phyloP scores from a whole-genome alignment of 2,797 vertebrate species.

The Rhodeus uyekii region DNA sequence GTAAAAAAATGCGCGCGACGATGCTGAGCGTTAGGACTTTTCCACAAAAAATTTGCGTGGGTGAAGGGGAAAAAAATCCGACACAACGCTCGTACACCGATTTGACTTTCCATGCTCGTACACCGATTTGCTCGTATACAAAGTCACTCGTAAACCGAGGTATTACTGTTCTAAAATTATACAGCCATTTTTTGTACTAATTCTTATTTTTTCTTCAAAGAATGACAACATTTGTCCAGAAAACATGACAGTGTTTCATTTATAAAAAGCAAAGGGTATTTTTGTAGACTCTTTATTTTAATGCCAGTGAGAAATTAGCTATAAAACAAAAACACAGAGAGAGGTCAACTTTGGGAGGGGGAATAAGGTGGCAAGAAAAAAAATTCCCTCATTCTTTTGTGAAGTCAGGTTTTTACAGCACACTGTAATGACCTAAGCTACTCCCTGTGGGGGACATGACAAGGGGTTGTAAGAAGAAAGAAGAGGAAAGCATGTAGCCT shows the following conservation, averaged over 20 bases:
- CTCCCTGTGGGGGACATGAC: constrained; percentile 63
- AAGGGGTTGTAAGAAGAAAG: constrained; percentile 40
- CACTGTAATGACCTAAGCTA: constrained; percentile 75
- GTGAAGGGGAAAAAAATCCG: no score
- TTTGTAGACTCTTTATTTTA: constrained; percentile 63
- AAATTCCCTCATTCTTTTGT: no score
- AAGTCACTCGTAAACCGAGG: no score
- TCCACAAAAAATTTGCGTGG: no score
- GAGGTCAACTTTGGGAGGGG: constrained; percentile 66
- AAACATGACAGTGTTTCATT: not conserved
- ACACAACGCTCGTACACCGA: no score
- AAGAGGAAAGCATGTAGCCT: constrained; percentile 48
- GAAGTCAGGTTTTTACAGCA: constrained; percentile 80
- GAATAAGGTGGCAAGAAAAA: no score
- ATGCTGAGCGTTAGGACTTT: no score
- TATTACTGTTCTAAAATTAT: no score
- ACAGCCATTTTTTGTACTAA: no score
- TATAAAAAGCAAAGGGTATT: not conserved
- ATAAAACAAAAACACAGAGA: constrained; percentile 71
- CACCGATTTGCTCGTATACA: no score
- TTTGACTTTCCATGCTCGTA: no score
- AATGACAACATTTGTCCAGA: not conserved
- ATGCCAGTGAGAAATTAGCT: constrained; percentile 69
- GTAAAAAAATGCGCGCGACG: no score
- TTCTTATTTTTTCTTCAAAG: not conserved